A percentile compares a stretch with the other conserved stretches of the same genome.
phyloP scores from a whole-genome alignment of 1,140 invertebrate genomes.

The Drosophila sproati region DNA sequence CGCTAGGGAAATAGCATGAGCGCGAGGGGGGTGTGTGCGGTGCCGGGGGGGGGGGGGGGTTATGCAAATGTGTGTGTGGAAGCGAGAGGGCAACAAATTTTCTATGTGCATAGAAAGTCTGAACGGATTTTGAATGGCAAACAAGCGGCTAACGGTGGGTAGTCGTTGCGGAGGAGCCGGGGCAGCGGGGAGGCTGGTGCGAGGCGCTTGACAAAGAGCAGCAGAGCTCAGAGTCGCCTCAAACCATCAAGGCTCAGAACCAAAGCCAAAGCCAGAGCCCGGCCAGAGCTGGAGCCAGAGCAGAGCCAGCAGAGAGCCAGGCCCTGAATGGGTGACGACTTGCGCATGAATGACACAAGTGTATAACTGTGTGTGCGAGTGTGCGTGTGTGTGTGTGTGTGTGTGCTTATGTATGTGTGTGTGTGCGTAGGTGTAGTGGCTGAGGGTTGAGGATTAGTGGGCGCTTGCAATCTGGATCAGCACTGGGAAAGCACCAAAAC shows the following conservation, averaged over 20 bases:
- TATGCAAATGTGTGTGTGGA: slow-evolving; percentile 58
- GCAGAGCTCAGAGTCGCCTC: slow-evolving; percentile 6
- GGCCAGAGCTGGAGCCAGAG: slow-evolving; percentile 14
- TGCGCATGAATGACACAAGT: slow-evolving; percentile 78
- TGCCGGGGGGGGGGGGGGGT: not conserved
- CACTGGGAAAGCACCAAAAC: not conserved
- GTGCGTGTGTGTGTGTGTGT: not conserved
- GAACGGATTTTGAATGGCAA: slow-evolving; percentile 82
- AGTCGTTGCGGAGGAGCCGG: not conserved
- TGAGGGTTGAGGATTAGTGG: not conserved
- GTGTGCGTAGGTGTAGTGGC: slow-evolving; percentile 1
- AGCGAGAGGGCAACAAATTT: slow-evolving; percentile 67
- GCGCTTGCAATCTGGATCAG: not conserved
- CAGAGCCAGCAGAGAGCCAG: slow-evolving; percentile 23
- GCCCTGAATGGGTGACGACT: slow-evolving; percentile 78
- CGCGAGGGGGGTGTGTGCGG: not conserved
- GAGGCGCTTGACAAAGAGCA: slow-evolving; percentile 25
- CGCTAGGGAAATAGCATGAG: slow-evolving; percentile 50
- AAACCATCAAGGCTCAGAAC: slow-evolving; percentile 3
- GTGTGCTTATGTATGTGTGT: not conserved
- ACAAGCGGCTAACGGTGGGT: slow-evolving; percentile 66
- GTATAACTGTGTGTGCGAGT: slow-evolving; percentile 2
- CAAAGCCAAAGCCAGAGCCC: slow-evolving; percentile 5
- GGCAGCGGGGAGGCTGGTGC: not conserved
- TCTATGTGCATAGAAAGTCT: slow-evolving; percentile 76